Evolutionary conservation across 2,888 invertebrate species (phyloP).

Genomic region (Drosophila lutescens): DNA sequence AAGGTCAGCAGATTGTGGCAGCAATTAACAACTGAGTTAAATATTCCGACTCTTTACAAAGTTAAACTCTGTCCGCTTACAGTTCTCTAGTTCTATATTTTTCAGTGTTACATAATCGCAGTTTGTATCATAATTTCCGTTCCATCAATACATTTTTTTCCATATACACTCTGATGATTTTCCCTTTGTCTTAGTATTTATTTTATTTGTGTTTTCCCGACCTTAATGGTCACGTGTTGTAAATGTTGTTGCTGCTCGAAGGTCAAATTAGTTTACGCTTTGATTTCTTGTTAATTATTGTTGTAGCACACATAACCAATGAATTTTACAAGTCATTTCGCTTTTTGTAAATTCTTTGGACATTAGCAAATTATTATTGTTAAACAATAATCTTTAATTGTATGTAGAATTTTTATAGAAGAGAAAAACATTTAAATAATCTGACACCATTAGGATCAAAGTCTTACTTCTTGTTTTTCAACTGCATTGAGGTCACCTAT

Average conservation of each 20-base stretch:
- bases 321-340: conserved; percentile 11
- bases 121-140: not conserved
- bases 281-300: conserved; percentile 70
- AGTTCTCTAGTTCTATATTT: not conserved
- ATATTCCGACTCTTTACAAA: conserved; percentile 12
- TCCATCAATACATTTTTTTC: not conserved
- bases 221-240: conserved; percentile 62
- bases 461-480: conserved; percentile 37
- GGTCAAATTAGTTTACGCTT: conserved; percentile 72
- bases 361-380: not conserved
- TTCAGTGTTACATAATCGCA: not conserved
- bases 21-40: conserved; percentile 35
- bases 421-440: too few relatives aligned
- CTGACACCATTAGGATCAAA: conserved; percentile 4
- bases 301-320: conserved; percentile 16
- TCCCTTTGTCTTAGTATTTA: conserved; percentile 21
- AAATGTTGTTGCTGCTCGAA: conserved; percentile 56
- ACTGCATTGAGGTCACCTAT: conserved; percentile 64
- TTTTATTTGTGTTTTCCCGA: conserved; percentile 5
- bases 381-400: not conserved
- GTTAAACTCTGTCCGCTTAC: not conserved
- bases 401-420: too few relatives aligned
- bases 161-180: conserved; percentile 12
- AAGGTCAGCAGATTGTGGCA: conserved; percentile 34
- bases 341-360: conserved; percentile 10